These are phyloP conservation scores for Podabrus alpinus DNA, from an alignment of 2,888 invertebrate genomes.

Conservation along the genomic window DNA sequence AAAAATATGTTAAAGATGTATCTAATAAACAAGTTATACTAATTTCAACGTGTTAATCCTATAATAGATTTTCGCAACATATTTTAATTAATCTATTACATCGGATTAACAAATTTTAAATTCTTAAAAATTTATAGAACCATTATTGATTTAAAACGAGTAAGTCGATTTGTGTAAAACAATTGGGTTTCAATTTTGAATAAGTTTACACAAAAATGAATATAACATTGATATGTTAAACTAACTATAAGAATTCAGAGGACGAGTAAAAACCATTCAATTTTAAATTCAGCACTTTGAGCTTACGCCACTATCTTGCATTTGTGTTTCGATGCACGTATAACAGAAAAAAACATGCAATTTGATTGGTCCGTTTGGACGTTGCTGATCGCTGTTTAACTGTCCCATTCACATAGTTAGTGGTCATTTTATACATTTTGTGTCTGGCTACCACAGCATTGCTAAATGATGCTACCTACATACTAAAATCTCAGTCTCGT, in stretches of 20 bases:
- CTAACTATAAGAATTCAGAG: conserved; percentile 29
- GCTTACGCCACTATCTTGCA: conserved; percentile 31
- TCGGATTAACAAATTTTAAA: not conserved
- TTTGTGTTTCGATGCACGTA: conserved; percentile 43
- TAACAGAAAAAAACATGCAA: conserved; percentile 43
- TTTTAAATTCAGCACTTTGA: conserved; percentile 32
- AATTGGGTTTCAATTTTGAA: not conserved
- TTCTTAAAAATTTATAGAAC: not conserved
- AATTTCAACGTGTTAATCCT: not conserved
- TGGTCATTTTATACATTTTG: conserved; percentile 40
- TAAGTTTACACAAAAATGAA: conserved; percentile 16
- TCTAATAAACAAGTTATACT: not conserved
- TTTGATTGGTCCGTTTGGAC: conserved; percentile 47
- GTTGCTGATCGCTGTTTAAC: conserved; percentile 46
- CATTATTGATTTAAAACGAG: not conserved
- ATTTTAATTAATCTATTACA: not conserved
- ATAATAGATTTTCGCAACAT: not conserved
- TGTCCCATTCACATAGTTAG: conserved; percentile 45
- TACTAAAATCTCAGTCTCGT: conserved; percentile 23
- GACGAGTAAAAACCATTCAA: conserved; percentile 30
- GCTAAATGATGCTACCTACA: conserved; percentile 37
- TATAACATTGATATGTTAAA: conserved; percentile 27
- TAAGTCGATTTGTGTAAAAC: not conserved
- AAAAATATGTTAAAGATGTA: not conserved
- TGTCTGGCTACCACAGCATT: conserved; percentile 38